phyloP scores from a whole-genome alignment of 2,888 invertebrate species.

The Camptogramma bilineatum region DNA sequence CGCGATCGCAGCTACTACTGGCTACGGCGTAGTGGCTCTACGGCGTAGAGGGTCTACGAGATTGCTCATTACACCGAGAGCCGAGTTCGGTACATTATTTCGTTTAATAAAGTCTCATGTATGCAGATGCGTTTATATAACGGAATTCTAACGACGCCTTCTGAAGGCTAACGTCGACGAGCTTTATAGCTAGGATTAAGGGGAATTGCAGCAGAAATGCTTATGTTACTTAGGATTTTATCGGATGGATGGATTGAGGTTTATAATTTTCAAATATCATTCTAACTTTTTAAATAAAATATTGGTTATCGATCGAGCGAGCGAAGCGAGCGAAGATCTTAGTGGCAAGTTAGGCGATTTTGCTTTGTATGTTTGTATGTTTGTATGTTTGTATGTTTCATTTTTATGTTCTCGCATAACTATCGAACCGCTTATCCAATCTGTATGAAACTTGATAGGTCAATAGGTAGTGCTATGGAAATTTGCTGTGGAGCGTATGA shows the following conservation, averaged over 20 bases:
- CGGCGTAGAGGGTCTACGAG: conserved; percentile 47
- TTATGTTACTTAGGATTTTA: background rate
- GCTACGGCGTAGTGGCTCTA: conserved; percentile 45
- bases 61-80: conserved; percentile 64
- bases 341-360: no score
- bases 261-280: background rate
- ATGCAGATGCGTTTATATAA: conserved; percentile 45
- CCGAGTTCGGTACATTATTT: conserved; percentile 68
- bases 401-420: no score
- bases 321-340: no score
- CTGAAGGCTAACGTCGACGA: conserved; percentile 21
- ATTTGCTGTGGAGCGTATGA: no score
- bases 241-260: background rate
- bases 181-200: conserved; percentile 13
- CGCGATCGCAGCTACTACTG: conserved; percentile 52
- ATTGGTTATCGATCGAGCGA: no score
- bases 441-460: no score
- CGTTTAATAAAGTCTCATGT: conserved; percentile 67
- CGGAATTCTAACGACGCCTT: conserved; percentile 27
- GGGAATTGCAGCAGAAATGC: conserved; percentile 7
- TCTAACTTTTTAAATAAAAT: no score
- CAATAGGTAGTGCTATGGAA: no score
- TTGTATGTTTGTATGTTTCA: no score
- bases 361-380: no score
- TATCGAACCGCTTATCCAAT: no score